A percentile compares a stretch with the other conserved stretches of the same genome.
phyloP scores from a whole-genome alignment of 2,888 invertebrate genomes.

The Polyommatus icarus region DNA sequence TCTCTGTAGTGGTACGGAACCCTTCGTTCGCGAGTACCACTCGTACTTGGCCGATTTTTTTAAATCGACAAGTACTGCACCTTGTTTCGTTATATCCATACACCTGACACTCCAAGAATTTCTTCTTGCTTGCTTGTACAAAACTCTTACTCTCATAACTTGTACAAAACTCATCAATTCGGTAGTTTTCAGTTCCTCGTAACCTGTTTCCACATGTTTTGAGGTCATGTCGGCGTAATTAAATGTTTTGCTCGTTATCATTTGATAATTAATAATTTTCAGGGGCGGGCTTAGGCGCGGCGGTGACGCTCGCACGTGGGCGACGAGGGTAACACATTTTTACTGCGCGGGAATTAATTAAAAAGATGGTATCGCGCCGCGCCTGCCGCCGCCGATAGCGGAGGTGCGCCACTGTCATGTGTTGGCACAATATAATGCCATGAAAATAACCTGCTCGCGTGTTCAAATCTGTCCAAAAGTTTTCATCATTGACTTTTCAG shows the following conservation, averaged over 20 bases:
- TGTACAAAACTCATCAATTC: not conserved
- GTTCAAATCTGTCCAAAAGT: slow-evolving; percentile 3
- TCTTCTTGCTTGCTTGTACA: not conserved
- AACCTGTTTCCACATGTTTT: not conserved
- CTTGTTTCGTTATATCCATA: not conserved
- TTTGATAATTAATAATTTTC: slow-evolving; percentile 22
- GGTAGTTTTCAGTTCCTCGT: not conserved
- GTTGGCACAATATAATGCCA: not conserved
- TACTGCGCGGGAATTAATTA: slow-evolving; percentile 57
- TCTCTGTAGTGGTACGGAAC: too few species aligned
- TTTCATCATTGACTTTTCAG: not conserved
- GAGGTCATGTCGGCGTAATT: not conserved
- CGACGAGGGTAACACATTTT: slow-evolving; percentile 54
- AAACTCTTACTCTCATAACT: not conserved
- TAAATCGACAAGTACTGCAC: too few species aligned
- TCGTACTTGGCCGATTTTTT: too few species aligned
- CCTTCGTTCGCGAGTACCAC: too few species aligned
- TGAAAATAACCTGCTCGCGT: not conserved
- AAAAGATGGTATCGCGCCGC: slow-evolving; percentile 58
- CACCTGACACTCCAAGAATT: not conserved
- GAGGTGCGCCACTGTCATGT: slow-evolving; percentile 38
- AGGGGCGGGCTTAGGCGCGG: slow-evolving; percentile 19
- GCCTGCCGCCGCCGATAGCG: slow-evolving; percentile 51
- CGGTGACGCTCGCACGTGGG: slow-evolving; percentile 39
- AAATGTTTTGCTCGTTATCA: slow-evolving; percentile 21